These are phyloP conservation scores for Electrophaes corylata DNA, from an alignment of 2,888 invertebrate species.

Conservation along the genomic window DNA sequence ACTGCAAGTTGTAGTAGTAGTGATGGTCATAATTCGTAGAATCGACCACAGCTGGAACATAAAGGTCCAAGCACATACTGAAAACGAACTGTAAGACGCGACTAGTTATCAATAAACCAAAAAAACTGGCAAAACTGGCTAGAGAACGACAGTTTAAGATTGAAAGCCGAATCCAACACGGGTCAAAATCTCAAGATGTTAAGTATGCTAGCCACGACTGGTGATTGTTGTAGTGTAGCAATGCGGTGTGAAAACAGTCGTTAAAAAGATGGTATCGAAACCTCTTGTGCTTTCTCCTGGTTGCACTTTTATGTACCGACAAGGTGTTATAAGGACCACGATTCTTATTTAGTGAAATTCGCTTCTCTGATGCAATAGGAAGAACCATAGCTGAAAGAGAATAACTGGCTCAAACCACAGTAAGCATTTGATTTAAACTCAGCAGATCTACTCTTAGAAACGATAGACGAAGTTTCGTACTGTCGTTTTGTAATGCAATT, in stretches of 20 bases:
- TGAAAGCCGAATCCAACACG: not conserved
- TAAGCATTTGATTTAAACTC: not conserved
- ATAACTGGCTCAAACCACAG: slow-evolving; percentile 10
- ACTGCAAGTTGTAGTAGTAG: too few species aligned
- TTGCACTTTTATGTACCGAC: slow-evolving; percentile 58
- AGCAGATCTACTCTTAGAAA: too few species aligned
- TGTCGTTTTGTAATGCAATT: too few species aligned
- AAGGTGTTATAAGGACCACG: slow-evolving; percentile 55
- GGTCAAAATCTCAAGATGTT: slow-evolving; percentile 6
- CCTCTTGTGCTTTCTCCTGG: slow-evolving; percentile 66
- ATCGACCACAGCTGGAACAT: too few species aligned
- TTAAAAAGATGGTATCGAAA: slow-evolving; percentile 39
- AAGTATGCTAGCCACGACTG: not conserved
- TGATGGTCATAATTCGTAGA: too few species aligned
- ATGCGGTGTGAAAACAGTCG: slow-evolving; percentile 38
- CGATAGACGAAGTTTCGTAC: too few species aligned
- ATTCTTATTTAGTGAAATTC: slow-evolving; percentile 56
- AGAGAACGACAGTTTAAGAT: not conserved
- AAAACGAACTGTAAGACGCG: too few species aligned
- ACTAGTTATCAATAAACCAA: not conserved
- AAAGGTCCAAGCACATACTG: too few species aligned
- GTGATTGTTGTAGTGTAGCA: slow-evolving; percentile 8
- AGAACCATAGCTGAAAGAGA: slow-evolving; percentile 16
- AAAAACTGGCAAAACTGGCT: not conserved
- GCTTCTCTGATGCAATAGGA: slow-evolving; percentile 37